phyloP scores from a whole-genome alignment of 2,888 invertebrate species.

The Oxytorus armatus region DNA sequence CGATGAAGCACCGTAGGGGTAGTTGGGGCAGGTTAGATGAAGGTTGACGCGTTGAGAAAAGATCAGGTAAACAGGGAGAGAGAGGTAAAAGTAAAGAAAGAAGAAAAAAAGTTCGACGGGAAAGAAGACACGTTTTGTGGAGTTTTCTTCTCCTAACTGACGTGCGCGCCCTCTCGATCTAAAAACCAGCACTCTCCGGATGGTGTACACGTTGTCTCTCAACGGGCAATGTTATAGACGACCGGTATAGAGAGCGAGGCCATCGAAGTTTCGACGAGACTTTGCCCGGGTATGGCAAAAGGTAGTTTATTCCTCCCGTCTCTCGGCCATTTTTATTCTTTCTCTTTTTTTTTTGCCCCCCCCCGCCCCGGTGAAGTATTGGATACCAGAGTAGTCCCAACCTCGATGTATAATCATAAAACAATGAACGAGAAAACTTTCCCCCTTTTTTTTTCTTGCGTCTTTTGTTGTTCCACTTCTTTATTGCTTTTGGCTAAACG shows the following conservation, averaged over 20 bases:
- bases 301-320: slow-evolving; percentile 34
- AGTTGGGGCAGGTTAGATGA: slow-evolving; percentile 11
- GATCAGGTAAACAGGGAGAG: slow-evolving; percentile 9
- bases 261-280: slow-evolving; percentile 58
- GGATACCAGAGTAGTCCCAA: slow-evolving; percentile 1
- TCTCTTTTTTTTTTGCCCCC: slow-evolving; percentile 20
- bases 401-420: slow-evolving; percentile 21
- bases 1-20: slow-evolving; percentile 32
- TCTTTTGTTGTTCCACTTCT: neutral
- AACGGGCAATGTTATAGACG: slow-evolving; percentile 19
- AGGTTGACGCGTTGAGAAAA: slow-evolving; percentile 18
- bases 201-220: slow-evolving; percentile 4
- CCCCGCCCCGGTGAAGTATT: slow-evolving; percentile 4
- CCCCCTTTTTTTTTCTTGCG: neutral
- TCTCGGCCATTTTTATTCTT: slow-evolving; percentile 9
- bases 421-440: slow-evolving; percentile 39
- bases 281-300: slow-evolving; percentile 26
- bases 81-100: too few species aligned
- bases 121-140: slow-evolving; percentile 58
- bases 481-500: too few species aligned
- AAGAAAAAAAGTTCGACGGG: slow-evolving; percentile 29
- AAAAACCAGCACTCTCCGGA: slow-evolving; percentile 27
- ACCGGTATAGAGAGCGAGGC: slow-evolving; percentile 13
- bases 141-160: slow-evolving; percentile 53
- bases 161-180: slow-evolving; percentile 42